These are phyloP conservation scores for Heliconius melpomene DNA, from an alignment of 1,140 invertebrate species.

Conservation along the genomic window DNA sequence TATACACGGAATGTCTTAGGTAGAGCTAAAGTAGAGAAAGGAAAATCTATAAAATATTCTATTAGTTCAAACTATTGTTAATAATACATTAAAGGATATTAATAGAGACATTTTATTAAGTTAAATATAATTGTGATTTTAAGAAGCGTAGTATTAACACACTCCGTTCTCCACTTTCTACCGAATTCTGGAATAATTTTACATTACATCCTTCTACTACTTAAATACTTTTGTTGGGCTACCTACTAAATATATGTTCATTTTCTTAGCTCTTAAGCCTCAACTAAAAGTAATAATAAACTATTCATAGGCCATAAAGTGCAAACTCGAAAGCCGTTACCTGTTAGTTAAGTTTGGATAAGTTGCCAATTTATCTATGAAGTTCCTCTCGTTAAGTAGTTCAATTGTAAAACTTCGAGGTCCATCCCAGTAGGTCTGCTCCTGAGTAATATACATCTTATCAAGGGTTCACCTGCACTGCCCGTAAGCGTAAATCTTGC, in stretches of 20 bases:
- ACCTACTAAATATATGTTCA: background rate
- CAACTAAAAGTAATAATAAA: constrained; percentile 11
- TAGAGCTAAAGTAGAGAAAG: too few species aligned
- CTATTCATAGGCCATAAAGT: constrained; percentile 13
- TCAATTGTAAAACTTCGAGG: constrained; percentile 29
- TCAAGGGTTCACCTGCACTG: constrained; percentile 65
- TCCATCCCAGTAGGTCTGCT: constrained; percentile 33
- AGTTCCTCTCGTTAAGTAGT: constrained; percentile 42
- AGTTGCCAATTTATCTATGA: constrained; percentile 58
- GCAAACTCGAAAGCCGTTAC: constrained; percentile 1
- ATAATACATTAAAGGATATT: too few species aligned
- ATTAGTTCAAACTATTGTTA: too few species aligned
- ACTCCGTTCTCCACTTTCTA: too few species aligned
- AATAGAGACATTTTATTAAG: too few species aligned
- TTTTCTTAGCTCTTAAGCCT: background rate
- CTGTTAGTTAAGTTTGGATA: constrained; percentile 38
- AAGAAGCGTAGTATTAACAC: background rate
- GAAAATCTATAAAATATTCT: too few species aligned
- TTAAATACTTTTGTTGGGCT: background rate
- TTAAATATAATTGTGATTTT: too few species aligned
- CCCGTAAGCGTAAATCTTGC: constrained; percentile 77
- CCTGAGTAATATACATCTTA: constrained; percentile 74
- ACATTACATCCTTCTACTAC: background rate
- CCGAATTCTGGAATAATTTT: background rate
- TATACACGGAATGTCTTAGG: too few species aligned